Evolutionary conservation across 1,140 invertebrate species (phyloP), one percentile per base, ranked within the genome.

Genomic region (Cydia pomonella): DNA sequence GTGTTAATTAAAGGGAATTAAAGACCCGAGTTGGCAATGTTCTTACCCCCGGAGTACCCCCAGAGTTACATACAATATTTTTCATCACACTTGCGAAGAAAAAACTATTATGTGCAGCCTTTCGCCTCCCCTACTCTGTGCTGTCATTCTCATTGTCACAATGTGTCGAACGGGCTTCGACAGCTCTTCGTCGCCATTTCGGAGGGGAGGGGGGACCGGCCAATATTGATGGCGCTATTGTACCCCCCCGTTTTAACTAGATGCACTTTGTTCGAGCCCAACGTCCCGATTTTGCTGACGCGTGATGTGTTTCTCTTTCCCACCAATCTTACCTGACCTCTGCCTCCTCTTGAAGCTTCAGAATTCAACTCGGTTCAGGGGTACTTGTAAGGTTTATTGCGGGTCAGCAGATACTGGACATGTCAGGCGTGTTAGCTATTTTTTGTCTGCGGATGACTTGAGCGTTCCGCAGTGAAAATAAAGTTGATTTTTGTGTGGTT

Each of bases 221-320:
- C 84, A 84, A 88, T 90, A 88, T 88, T 86, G 88, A 90, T 87
- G 85, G 87, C 79, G 80, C 77, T 80, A 87, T 87, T 90, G 86
- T 84, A 77, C 80, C 75, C 74, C 62, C 77, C 79, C 76, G 78
- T 79, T 81, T 80, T 85, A 84, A 86, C 85, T 87, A 82, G 80
- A 86, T 88, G 86, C 87, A 88, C 87, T 91, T 87, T 87, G 84
- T 86, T 82, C 85, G 77, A 78, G 81, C 79, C 78, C 75, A 75
- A 76, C 80, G 82, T 85, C 82, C 78, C 83, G 79, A 85, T 88
- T 85, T 76, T 73, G 85, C 84, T 88, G 87, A 88, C 86, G 82
- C 84, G 83, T 82, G 79, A 82, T 84, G 82, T 87, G 84, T 88
- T 87, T 81, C 81, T 79, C 63, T 79, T 77, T 21, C 77, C 73